These are phyloP conservation scores for Nymphicus hollandicus DNA, from an alignment of 2,113 vertebrate species.

Conservation along the genomic window DNA sequence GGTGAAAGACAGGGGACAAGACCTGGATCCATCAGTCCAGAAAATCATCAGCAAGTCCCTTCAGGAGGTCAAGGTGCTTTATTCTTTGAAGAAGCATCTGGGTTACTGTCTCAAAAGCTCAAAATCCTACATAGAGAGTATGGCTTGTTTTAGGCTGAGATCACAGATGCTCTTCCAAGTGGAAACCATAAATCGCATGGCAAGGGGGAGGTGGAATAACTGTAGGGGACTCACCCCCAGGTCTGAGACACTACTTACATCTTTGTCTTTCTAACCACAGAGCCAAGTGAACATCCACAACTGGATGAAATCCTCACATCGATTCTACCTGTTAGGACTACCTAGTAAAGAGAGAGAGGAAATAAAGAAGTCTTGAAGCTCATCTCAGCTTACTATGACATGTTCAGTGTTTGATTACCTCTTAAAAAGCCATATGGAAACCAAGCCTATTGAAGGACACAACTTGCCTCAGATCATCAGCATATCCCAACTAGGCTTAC, in stretches of 20 bases:
- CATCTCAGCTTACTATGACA: background rate
- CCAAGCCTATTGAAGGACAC: background rate
- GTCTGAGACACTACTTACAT: background rate
- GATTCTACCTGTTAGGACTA: background rate
- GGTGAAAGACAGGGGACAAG: slow-evolving; percentile 4
- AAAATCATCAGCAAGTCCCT: background rate
- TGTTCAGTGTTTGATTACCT: background rate
- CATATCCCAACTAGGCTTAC: background rate
- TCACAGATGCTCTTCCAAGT: background rate
- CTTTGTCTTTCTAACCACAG: background rate
- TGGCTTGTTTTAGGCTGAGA: background rate
- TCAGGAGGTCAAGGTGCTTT: background rate
- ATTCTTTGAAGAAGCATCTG: background rate
- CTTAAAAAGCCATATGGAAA: background rate
- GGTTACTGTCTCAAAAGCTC: background rate
- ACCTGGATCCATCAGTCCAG: background rate
- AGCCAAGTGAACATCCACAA: background rate
- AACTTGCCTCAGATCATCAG: background rate
- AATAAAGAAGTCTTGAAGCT: background rate
- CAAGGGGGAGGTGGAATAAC: background rate
- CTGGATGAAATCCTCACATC: background rate
- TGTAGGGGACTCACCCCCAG: background rate
- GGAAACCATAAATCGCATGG: background rate
- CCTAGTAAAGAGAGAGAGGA: background rate
- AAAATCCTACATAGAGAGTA: background rate